Evolutionary conservation across 2,113 vertebrate species (phyloP).

Genomic region (Pterocles gutturalis): DNA sequence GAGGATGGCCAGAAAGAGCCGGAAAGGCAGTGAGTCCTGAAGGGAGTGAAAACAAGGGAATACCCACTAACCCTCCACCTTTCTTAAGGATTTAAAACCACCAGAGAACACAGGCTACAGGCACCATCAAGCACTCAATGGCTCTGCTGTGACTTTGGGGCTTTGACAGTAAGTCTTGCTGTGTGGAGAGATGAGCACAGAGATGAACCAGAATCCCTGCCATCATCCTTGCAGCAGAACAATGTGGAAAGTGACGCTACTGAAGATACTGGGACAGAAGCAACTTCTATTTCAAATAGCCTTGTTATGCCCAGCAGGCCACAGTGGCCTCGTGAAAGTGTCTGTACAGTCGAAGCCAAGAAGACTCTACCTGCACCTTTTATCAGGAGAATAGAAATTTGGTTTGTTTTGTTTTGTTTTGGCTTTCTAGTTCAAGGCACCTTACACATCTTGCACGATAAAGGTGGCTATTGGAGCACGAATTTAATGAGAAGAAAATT

Average conservation of each 20-base stretch:
- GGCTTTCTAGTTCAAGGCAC: not conserved
- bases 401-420: not conserved
- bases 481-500: not conserved
- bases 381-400: not conserved
- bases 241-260: not conserved
- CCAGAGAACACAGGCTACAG: not conserved
- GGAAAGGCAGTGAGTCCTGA: not conserved
- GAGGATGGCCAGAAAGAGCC: not conserved
- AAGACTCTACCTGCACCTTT: not conserved
- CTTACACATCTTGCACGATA: not conserved
- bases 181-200: not conserved
- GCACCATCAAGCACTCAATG: not conserved
- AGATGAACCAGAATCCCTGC: not conserved
- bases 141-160: rapidly evolving
- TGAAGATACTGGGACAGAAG: not conserved
- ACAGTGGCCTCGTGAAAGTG: not conserved
- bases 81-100: not conserved
- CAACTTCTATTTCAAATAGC: not conserved
- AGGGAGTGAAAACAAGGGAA: not conserved
- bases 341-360: not conserved
- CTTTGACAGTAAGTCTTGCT: not conserved
- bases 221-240: not conserved
- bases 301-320: not conserved
- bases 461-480: not conserved
- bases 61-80: not conserved